These are phyloP conservation scores for Chrysodeixis includens DNA, from an alignment of 2,888 invertebrate species.

Conservation along the genomic window DNA sequence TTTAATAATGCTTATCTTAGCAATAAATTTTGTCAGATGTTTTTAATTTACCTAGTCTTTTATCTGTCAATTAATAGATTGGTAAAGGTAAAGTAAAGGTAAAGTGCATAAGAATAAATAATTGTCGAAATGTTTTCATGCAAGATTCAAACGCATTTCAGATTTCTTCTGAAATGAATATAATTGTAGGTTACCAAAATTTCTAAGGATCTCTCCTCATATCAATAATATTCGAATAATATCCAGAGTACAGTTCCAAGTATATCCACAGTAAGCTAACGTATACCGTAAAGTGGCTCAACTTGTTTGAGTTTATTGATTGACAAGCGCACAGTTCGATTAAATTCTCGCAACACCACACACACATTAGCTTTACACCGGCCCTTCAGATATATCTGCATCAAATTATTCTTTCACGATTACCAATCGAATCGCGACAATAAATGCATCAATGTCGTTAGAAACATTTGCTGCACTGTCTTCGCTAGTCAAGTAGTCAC, in stretches of 20 bases:
- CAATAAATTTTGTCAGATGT: neutral
- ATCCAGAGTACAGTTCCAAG: constrained; percentile 8
- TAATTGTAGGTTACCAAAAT: too few species aligned
- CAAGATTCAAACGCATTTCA: too few species aligned
- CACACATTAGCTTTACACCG: constrained; percentile 80
- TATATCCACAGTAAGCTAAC: constrained; percentile 71
- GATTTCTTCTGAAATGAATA: too few species aligned
- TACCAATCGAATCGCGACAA: constrained; percentile 49
- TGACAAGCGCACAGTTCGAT: constrained; percentile 86
- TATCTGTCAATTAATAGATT: neutral
- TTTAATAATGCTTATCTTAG: neutral
- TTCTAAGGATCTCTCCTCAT: neutral
- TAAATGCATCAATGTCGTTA: constrained; percentile 52
- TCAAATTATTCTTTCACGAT: constrained; percentile 54
- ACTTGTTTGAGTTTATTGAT: constrained; percentile 83
- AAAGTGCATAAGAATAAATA: too few species aligned
- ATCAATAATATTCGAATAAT: neutral
- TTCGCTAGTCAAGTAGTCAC: constrained; percentile 38
- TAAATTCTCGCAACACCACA: constrained; percentile 80
- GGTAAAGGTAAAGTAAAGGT: too few species aligned
- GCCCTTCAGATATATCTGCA: constrained; percentile 63
- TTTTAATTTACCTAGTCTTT: neutral
- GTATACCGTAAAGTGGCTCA: constrained; percentile 71
- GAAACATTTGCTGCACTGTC: constrained; percentile 40
- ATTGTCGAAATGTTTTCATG: too few species aligned